Conservation (phyloP, 2,113 vertebrate genomes). For the Willisornis vidua region DNA sequence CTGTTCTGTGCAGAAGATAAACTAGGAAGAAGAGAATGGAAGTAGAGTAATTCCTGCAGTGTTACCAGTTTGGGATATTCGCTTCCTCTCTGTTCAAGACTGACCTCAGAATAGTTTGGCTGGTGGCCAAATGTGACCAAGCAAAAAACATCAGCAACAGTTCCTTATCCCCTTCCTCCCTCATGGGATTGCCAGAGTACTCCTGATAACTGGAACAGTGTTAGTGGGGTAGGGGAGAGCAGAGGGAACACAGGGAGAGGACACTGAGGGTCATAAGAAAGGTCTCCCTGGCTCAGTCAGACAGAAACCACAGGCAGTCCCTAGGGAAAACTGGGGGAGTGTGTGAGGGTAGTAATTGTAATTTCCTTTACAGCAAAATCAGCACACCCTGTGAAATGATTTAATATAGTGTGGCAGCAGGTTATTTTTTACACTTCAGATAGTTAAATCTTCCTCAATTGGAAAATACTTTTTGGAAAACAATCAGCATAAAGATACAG, state of each 20-base stretch:
- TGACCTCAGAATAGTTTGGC: background rate
- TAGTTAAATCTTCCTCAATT: background rate
- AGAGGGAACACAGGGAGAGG: background rate
- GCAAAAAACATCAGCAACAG: fast-evolving
- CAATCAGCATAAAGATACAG: fast-evolving
- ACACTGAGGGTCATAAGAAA: fast-evolving
- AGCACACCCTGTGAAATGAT: background rate
- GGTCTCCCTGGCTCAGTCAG: background rate
- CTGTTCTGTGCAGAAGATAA: background rate
- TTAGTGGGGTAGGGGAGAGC: too few species aligned
- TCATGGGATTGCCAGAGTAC: background rate
- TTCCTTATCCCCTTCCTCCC: background rate
- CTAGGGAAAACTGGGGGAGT: background rate
- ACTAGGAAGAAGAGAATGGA: background rate
- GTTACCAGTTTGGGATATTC: background rate
- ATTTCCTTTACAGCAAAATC: background rate
- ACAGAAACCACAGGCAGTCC: background rate
- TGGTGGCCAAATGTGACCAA: background rate
- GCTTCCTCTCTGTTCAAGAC: fast-evolving
- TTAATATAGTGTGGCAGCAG: background rate
- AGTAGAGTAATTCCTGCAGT: background rate
- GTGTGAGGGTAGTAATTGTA: background rate
- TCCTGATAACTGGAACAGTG: fast-evolving
- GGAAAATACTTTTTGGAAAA: background rate
- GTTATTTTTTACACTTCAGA: background rate